Base-by-base conservation (phyloP, 2,113 vertebrate genomes). In the Passer montanus region DNA sequence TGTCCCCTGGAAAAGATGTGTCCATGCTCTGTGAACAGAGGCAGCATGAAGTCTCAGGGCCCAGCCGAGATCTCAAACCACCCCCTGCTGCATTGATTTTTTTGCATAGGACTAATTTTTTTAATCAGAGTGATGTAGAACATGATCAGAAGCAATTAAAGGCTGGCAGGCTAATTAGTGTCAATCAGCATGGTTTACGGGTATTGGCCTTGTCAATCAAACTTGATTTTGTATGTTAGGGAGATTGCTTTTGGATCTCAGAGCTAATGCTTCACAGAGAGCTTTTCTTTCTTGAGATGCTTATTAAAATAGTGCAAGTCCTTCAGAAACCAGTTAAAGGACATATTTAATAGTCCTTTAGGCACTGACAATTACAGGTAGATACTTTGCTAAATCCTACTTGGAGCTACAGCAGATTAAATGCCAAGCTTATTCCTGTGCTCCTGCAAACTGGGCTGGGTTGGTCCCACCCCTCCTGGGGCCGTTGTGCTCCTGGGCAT, bases 71-170 rank as follows among this genome's bases (percentile, higher is more conserved):
- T 80, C 79, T 63, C 67, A 46, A 92, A 49, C 37, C 37, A 58
- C 22, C 7, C 46, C 33, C 60, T 43, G n/a, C 50, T 75, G 64
- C 52, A 72, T 1, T 56, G 72, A 80, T 52, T 73, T 73, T 53
- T 81, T 44, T 79, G 26, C 28, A 60, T 15, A 23, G 73, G 64
- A 52, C 52, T 91, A 68, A 68, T 94, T 89, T 92, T 89, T 91
- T 91, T 82, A 94, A 95, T 95, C 87, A 92, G 90, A 90, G 60
- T 18, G 39, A 94, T 92, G 73, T 91, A 89, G 83, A 85, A 92
- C 95, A 96, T 7, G 79, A 96, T 93, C 95, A 96, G 77, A 75
- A 87, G 87, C 89, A 89, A 94, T 92, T 96, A 94, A 81, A 94
- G 47, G 46, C 87, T 94, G 90, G 30, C 55, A 93, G 75, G 15